Base-by-base conservation (phyloP, 2,113 vertebrate species). In the Caloenas nicobarica region DNA sequence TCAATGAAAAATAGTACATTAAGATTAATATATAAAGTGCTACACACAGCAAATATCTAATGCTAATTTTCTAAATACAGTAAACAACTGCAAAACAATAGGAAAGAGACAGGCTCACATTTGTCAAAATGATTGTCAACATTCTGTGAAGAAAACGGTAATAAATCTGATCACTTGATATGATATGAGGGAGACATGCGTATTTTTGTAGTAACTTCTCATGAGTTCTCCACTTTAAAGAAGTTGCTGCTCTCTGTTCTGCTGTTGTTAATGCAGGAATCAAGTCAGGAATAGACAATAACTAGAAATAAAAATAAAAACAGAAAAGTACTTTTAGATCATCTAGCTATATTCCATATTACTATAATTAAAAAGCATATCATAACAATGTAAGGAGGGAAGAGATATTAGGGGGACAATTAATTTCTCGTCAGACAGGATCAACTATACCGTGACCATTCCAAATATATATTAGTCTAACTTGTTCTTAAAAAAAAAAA, bases 81-180 rank as follows among this genome's bases (percentile, higher is more conserved):
- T 72, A 56, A 64, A 64, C 6, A 91, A 56, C 70, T 17, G 36
- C 74, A 92, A 85, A 68, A 34, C 31, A 95, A 34, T 3, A 11
- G 24, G 46, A 93, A 81, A 95, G 56, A 31, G 10, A 68, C 2
- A 11, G 25, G 76, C 98, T 99, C 93, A 99, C 99, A 72, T 99
- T 99, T 92, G 98, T 99, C 96, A 98, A 98, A 97, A 99, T 97
- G 95, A 99, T 99, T 91, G 98, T 97, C 94, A 99, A 98, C 98
- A 99, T 99, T 94, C 99, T 98, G 89, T 98, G 98, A 66, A 99
- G 98, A 97, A 99, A 99, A 73, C 98, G 98, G 86, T 99, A 99
- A 98, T 99, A 99, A 96, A 99, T 99, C 95, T 99, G 98, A 91
- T 99, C 99, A 82, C 99, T 99, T 10, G 99, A 98, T 93, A 99